Evolutionary conservation across 64 coral and sea anemone genomes (phyloP).

Genomic region (Pocillopora damicornis): DNA sequence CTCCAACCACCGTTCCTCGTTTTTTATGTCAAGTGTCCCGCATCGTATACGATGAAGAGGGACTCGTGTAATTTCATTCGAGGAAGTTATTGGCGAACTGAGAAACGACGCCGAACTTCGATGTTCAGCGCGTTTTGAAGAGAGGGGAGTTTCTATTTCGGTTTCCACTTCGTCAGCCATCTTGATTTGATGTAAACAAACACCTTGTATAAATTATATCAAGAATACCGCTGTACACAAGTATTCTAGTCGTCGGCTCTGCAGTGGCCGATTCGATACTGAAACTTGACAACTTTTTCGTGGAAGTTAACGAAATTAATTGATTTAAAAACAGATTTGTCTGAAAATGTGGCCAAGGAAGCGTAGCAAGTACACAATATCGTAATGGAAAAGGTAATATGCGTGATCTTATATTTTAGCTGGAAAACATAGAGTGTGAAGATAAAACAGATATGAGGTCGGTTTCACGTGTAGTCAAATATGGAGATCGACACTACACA

Average conservation of each 20-base stretch:
- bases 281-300: too few species aligned
- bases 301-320: background rate
- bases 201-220: slow-evolving; percentile 11
- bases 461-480: background rate
- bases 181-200: slow-evolving; percentile 94
- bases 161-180: slow-evolving; percentile 54
- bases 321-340: background rate
- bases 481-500: too few species aligned
- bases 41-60: slow-evolving; percentile 84
- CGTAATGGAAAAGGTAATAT: slow-evolving; percentile 37
- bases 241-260: slow-evolving; percentile 12
- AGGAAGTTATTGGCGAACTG: background rate
- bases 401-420: background rate
- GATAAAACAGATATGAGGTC: background rate
- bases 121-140: background rate
- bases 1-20: slow-evolving; percentile 84
- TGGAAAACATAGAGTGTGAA: background rate
- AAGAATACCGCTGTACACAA: slow-evolving; percentile 27
- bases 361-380: background rate
- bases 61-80: slow-evolving; percentile 41
- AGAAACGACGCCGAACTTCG: background rate
- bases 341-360: background rate
- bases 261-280: background rate
- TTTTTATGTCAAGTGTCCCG: slow-evolving; percentile 67
- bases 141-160: background rate